Conservation (phyloP, 2,113 vertebrate species). For the Callipepla californica region DNA sequence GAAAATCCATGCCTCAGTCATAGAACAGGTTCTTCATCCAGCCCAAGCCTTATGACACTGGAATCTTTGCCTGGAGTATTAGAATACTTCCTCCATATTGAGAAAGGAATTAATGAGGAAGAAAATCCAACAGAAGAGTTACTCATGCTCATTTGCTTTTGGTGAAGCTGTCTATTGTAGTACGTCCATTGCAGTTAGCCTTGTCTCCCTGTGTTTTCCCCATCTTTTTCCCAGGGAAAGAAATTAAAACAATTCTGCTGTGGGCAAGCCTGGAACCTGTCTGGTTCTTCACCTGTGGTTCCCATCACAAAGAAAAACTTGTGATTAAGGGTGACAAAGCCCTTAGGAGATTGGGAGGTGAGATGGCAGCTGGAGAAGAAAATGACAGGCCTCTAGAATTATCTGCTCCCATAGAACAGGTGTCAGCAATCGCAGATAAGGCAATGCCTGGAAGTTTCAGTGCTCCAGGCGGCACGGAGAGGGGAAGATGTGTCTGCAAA, state of each 20-base stretch:
- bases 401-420: constrained; percentile 15
- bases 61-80: not conserved
- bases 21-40: not conserved
- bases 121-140: constrained; percentile 7
- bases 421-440: not conserved
- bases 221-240: constrained; percentile 8
- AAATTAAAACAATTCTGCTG: constrained; percentile 23
- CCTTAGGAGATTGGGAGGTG: constrained; percentile 51
- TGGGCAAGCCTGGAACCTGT: constrained; percentile 57
- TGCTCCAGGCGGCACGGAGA: constrained; percentile 25
- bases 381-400: constrained; percentile 51
- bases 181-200: not conserved
- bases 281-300: constrained; percentile 51
- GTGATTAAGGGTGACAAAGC: constrained; percentile 52
- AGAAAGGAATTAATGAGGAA: not conserved
- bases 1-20: not conserved
- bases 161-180: not conserved
- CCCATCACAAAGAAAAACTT: not conserved
- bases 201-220: not conserved
- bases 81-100: not conserved
- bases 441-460: constrained; percentile 18
- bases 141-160: not conserved
- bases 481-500: constrained; percentile 58
- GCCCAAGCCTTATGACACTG: not conserved
- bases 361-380: constrained; percentile 52